Evolutionary conservation across 2,888 invertebrate species (phyloP), one percentile per base, ranked within the genome.

Genomic region (Labia minor): DNA sequence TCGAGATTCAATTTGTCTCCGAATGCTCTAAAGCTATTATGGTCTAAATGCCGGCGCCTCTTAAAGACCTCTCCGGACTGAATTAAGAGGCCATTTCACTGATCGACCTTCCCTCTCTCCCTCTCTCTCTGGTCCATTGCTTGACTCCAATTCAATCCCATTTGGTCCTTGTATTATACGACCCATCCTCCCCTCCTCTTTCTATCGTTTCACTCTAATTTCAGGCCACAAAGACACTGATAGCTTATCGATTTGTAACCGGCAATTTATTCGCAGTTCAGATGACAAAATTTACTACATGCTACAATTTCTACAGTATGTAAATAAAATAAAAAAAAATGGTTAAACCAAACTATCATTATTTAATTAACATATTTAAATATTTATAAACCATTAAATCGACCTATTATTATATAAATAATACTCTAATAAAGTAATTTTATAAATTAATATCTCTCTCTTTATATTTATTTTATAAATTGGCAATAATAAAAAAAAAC

Each of bases 211-310:
- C n/a, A n/a, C n/a, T n/a, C n/a, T n/a, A n/a, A n/a, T n/a, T n/a
- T n/a, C 49, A 11, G 49, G 49, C 49, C 49, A 49, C 49, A 49
- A 49, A 49, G 49, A 49, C 49, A 49, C 49, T 49, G 49, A 49
- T 49, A 4, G 49, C 49, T 49, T 49, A 49, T 49, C 49, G 49
- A 49, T 49, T 49, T 49, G 49, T 14, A 49, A 49, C 49, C 49
- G 49, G 49, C 49, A 49, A 49, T 49, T 49, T 49, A 49, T 49
- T 49, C 49, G n/a, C 16, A 11, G 49, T 2, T 33, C 33, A 33
- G 11, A 11, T 33, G 33, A 33, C 33, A 33, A 33, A 49, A 49
- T 49, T 49, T 14, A 49, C 49, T 49, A 49, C 49, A n/a, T n/a
- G n/a, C n/a, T n/a, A n/a, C n/a, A n/a, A n/a, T n/a, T n/a, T n/a